These are phyloP conservation scores for Cichlasoma orientale DNA, from an alignment of 2,797 vertebrate species.

Conservation along the genomic window DNA sequence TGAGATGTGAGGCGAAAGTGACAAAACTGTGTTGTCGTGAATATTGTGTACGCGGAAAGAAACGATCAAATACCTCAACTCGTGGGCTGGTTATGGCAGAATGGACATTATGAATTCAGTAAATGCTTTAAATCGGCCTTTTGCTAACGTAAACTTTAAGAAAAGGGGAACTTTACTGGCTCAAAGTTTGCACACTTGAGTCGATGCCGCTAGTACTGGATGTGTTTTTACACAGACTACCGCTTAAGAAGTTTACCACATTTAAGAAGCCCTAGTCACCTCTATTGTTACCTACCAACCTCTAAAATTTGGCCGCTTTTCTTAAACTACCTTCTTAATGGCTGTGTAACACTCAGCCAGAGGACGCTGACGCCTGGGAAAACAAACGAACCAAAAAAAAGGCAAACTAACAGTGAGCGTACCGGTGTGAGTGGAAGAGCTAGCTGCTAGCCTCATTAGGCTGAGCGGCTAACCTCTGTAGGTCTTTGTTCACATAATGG, in stretches of 20 bases:
- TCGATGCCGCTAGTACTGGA: not conserved
- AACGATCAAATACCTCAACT: not conserved
- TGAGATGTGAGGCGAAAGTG: not conserved
- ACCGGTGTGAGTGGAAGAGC: conserved; percentile 3
- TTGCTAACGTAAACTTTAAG: not conserved
- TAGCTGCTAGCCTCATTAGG: conserved; percentile 58
- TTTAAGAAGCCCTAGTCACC: not conserved
- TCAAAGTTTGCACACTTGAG: not conserved
- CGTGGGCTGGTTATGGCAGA: not conserved
- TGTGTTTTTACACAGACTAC: not conserved
- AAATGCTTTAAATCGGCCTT: not conserved
- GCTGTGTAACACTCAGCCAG: not conserved
- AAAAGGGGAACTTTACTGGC: not conserved
- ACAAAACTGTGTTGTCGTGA: no score
- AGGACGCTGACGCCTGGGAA: not conserved
- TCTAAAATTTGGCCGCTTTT: fast-evolving
- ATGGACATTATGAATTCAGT: not conserved
- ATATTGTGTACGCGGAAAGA: not conserved
- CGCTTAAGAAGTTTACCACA: conserved; percentile 1
- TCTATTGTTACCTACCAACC: not conserved
- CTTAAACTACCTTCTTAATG: fast-evolving
- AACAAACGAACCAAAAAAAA: not conserved
- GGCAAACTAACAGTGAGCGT: not conserved
- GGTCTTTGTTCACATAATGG: conserved; percentile 70
- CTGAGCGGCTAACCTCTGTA: conserved; percentile 55